Percentiles rank a stretch among this genome's conserved stretches.
phyloP scores from a whole-genome alignment of 2,797 vertebrate genomes.

The Arremon brunneinucha region DNA sequence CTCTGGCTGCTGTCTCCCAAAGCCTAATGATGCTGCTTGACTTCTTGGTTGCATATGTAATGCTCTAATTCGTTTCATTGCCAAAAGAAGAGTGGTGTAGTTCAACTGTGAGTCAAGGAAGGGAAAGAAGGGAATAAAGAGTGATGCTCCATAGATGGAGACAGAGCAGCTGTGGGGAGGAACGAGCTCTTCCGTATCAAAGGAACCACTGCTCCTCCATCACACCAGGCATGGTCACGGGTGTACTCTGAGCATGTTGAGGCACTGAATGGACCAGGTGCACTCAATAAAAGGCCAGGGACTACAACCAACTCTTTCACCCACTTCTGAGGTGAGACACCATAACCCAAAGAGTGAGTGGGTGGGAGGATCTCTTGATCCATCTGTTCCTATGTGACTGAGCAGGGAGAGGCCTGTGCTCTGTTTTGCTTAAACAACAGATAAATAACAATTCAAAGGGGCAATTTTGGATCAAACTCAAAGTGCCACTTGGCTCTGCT shows the following conservation, averaged over 20 bases:
- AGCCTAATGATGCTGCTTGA: not conserved
- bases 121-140: not conserved
- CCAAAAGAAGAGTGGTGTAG: not conserved
- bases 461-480: not conserved
- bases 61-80: not conserved
- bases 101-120: not conserved
- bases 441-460: not conserved
- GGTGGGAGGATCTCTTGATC: not conserved
- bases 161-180: not conserved
- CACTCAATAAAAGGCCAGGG: not conserved
- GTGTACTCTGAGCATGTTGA: not conserved
- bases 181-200: not conserved
- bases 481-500: not conserved
- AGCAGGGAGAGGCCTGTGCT: not conserved
- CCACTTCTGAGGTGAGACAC: not conserved
- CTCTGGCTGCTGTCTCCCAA: not conserved
- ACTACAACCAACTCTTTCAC: not conserved
- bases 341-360: not conserved
- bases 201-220: not conserved
- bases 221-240: not conserved
- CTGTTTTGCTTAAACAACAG: not conserved
- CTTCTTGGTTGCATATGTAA: not conserved
- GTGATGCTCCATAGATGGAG: not conserved
- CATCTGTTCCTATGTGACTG: not conserved
- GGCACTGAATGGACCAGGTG: slow-evolving; percentile 12